Evolutionary conservation across 1,140 invertebrate genomes (phyloP).

Genomic region (Ectropis grisescens): DNA sequence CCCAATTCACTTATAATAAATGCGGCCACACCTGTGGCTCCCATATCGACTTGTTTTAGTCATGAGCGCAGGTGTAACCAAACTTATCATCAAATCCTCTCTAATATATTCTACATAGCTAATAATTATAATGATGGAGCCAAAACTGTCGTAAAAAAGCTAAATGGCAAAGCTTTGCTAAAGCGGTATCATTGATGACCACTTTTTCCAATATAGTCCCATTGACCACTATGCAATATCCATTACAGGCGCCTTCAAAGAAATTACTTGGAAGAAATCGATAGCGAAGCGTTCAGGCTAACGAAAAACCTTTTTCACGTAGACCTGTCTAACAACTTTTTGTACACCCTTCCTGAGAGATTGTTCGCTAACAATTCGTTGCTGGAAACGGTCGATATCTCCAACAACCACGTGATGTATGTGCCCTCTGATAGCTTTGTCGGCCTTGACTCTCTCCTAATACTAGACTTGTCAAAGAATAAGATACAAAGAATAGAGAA

Average conservation of each 20-base stretch:
- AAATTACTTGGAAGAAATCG: slow-evolving; percentile 79
- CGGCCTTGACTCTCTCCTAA: slow-evolving; percentile 65
- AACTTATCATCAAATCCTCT: too few relatives aligned
- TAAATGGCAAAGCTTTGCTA: too few relatives aligned
- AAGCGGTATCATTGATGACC: too few relatives aligned
- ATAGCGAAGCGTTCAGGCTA: slow-evolving; percentile 75
- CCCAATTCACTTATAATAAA: too few relatives aligned
- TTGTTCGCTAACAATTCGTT: slow-evolving; percentile 75
- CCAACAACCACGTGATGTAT: slow-evolving; percentile 76
- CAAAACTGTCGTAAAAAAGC: too few relatives aligned
- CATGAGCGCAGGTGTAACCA: too few relatives aligned
- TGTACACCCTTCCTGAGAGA: slow-evolving; percentile 72
- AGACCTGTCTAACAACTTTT: slow-evolving; percentile 81
- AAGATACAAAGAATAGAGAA: slow-evolving; percentile 68
- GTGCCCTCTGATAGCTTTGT: slow-evolving; percentile 70
- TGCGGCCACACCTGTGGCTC: too few relatives aligned
- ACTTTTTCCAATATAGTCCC: too few relatives aligned
- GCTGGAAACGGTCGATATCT: slow-evolving; percentile 78
- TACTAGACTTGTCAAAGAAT: slow-evolving; percentile 76
- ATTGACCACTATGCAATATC: not conserved
- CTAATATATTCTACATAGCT: too few relatives aligned
- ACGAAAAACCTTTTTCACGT: slow-evolving; percentile 77
- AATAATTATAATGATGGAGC: too few relatives aligned
- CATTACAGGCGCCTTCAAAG: slow-evolving; percentile 77
- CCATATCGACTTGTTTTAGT: too few relatives aligned